Base-by-base conservation (phyloP, 2,888 invertebrate genomes). In the Melolontha melolontha region DNA sequence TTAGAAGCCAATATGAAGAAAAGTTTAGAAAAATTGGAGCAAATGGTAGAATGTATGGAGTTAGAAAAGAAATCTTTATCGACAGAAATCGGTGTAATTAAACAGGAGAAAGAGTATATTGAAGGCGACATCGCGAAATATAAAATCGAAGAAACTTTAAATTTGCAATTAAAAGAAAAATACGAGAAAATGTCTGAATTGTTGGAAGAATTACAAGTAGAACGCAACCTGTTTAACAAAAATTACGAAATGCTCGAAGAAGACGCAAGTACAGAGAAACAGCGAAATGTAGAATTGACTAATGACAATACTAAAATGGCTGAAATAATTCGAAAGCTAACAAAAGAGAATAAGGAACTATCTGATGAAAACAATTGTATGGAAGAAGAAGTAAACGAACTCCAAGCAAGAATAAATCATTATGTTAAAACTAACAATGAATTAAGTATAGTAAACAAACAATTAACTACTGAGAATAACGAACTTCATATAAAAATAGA, bases 381-480 rank as follows among this genome's bases (percentile, higher is more conserved):
- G 1, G 47, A 59, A 34, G 12, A 1, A 16, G 47, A 59, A 47
- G 12, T 47, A 34, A 10, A 27, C 5, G 17, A 50, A 14, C 52
- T 14, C 42, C 39, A 27, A 42, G 27, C 40, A 16, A 52, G 29
- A 51, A 41, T n/a, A 2, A 42, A 52, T 16, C 41, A 52, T 41
- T 64, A 64, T 27, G 6, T 27, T 16, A 52, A 64, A 27, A 34
- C 12, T 27, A 50, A 52, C 29, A 4, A 52, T 7, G 52, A 64
- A 52, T 52, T 52, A 27, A 16, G 41, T 5, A 34, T 41, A 42
- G 11, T 14, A 12, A 42, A 42, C n/a, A 7, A 64, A 5, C 51
- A 16, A 41, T 52, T 64, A 52, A 64, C 42, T 29, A 39, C 12
- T 0, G 50, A 66, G 49, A 66, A 66, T 50, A 41, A 44, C 7